These are phyloP conservation scores for Alcedo atthis DNA, from an alignment of 2,797 vertebrate species.

Conservation along the genomic window DNA sequence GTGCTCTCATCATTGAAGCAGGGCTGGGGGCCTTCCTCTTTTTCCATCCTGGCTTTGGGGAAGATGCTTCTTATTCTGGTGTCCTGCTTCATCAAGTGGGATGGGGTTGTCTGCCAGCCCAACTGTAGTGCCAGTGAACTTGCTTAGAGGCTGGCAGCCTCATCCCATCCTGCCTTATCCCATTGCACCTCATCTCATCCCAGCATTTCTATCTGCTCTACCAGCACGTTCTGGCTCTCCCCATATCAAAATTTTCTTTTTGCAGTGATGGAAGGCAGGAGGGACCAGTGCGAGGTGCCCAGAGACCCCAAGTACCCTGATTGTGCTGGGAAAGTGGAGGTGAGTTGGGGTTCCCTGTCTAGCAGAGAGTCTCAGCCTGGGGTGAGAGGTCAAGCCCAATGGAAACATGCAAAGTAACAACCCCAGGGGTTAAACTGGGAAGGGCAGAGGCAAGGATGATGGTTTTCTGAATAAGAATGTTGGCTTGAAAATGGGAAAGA, in stretches of 20 bases:
- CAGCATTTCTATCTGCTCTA: rapidly evolving
- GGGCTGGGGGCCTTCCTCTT: background rate
- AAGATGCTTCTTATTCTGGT: background rate
- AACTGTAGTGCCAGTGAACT: rapidly evolving
- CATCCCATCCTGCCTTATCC: background rate
- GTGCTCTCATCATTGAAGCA: rapidly evolving
- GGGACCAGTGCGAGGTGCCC: conserved; percentile 91
- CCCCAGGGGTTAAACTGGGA: background rate
- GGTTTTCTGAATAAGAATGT: background rate
- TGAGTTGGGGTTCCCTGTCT: conserved; percentile 70
- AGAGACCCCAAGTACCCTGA: conserved; percentile 92
- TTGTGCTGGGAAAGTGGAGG: conserved; percentile 93
- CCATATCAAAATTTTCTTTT: background rate
- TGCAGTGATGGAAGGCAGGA: conserved; percentile 83
- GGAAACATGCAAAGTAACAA: background rate
- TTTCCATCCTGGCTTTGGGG: background rate
- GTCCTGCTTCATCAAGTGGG: background rate
- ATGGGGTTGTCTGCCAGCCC: background rate
- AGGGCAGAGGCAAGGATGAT: background rate
- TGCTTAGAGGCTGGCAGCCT: background rate
- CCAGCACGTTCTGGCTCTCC: background rate
- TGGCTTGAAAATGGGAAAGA: background rate
- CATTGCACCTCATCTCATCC: background rate
- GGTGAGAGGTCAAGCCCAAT: background rate
- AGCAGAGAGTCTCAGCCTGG: background rate